Evolutionary conservation across 2,797 vertebrate species (phyloP).

Genomic region (Microctenopoma stevenorrisi): DNA sequence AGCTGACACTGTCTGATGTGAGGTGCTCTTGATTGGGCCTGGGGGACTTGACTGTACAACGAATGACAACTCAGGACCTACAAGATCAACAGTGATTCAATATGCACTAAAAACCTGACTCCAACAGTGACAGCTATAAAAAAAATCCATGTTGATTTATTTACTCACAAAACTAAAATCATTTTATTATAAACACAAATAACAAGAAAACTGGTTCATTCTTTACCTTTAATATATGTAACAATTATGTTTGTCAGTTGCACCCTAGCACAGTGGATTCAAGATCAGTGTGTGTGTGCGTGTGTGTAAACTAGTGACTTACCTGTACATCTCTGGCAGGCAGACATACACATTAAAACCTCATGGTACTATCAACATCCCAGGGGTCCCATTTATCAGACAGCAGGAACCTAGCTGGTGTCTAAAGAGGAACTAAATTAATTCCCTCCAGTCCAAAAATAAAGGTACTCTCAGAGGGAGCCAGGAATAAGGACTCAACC

Average conservation of each 20-base stretch:
- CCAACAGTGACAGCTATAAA: not conserved
- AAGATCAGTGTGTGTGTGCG: not conserved
- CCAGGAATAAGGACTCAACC: constrained; percentile 49
- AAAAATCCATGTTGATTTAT: too few relatives aligned
- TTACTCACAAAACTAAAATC: not conserved
- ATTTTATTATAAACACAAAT: not conserved
- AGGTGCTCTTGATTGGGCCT: constrained; percentile 67
- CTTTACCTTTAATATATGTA: not conserved
- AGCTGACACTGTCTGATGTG: constrained; percentile 51
- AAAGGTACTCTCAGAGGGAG: constrained; percentile 44
- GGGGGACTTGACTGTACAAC: constrained; percentile 47
- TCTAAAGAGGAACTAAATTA: constrained; percentile 45
- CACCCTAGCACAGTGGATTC: not conserved
- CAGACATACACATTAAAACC: constrained; percentile 26
- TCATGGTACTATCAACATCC: constrained; percentile 45
- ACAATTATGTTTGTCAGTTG: not conserved
- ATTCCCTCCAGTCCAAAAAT: constrained; percentile 75
- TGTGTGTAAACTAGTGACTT: constrained; percentile 10
- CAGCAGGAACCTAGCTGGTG: constrained; percentile 26
- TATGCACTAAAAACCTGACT: not conserved
- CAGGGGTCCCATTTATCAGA: constrained; percentile 62
- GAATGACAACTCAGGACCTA: constrained; percentile 24
- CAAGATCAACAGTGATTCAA: constrained; percentile 5
- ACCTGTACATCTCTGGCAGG: constrained; percentile 1
- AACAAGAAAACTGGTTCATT: not conserved